Evolutionary conservation across 2,113 vertebrate genomes (phyloP).

Genomic region (Procapra przewalskii): DNA sequence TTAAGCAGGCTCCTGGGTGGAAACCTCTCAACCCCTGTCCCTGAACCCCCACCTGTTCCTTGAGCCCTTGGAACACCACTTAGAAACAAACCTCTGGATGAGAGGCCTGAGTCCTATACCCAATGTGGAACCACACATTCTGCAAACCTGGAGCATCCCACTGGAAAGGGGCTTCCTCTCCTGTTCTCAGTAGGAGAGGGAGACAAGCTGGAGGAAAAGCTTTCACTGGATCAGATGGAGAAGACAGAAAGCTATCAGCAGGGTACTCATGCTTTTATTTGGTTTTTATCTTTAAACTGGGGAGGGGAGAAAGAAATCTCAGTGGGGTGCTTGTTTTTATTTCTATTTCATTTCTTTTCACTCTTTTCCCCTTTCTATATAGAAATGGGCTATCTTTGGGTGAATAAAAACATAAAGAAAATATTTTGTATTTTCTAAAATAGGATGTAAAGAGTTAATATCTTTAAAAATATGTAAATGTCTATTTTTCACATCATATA

Average conservation of each 20-base stretch:
- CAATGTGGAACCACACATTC: background rate
- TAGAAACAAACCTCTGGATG: background rate
- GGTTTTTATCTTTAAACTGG: conserved; percentile 3
- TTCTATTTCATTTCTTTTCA: background rate
- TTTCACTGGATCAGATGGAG: background rate
- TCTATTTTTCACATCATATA: background rate
- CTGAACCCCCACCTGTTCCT: background rate
- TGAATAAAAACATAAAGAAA: background rate
- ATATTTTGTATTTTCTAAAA: background rate
- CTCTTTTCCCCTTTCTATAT: background rate
- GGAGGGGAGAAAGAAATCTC: background rate
- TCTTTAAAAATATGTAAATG: background rate
- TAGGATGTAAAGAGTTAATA: background rate
- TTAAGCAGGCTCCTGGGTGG: background rate
- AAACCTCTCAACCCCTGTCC: background rate
- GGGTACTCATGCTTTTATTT: background rate
- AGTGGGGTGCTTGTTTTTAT: background rate
- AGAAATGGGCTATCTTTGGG: background rate
- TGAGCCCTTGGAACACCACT: background rate
- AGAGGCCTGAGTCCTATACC: background rate
- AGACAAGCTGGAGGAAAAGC: background rate
- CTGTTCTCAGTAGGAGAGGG: background rate
- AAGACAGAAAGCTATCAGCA: background rate
- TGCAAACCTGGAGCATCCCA: background rate
- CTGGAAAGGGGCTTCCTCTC: background rate